These are phyloP conservation scores for Austrolebias charrua DNA, from an alignment of 2,797 vertebrate genomes.

Conservation along the genomic window DNA sequence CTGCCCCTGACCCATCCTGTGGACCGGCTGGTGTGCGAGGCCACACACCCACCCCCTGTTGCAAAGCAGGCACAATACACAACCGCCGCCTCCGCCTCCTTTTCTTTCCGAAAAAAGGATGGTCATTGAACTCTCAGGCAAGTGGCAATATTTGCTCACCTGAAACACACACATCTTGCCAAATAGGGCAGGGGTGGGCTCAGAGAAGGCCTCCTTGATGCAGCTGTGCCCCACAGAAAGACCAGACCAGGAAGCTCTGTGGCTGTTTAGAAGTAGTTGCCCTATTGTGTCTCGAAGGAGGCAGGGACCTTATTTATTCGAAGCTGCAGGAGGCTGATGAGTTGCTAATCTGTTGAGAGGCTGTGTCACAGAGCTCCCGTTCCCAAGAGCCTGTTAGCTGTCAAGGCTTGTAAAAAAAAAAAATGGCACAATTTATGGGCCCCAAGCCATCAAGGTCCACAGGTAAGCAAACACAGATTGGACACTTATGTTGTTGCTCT, in stretches of 20 bases:
- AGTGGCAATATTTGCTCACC: conserved; percentile 95
- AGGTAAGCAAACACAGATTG: conserved; percentile 84
- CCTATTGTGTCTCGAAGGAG: conserved; percentile 85
- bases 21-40: conserved; percentile 67
- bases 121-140: conserved; percentile 84
- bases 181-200: conserved; percentile 74
- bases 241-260: conserved; percentile 84
- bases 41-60: conserved; percentile 67
- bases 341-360: conserved; percentile 88
- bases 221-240: conserved; percentile 85
- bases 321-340: conserved; percentile 91
- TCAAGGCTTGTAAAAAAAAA: conserved; percentile 75
- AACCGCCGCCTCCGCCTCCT: conserved; percentile 73
- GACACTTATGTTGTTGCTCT: conserved; percentile 71
- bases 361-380: conserved; percentile 74
- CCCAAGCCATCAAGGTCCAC: conserved; percentile 65
- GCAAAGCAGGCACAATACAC: conserved; percentile 80
- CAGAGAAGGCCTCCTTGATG: conserved; percentile 67
- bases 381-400: conserved; percentile 82
- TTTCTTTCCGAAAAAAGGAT: conserved; percentile 72
- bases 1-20: conserved; percentile 62
- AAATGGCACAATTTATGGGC: conserved; percentile 79
- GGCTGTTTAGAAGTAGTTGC: conserved; percentile 84
- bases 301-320: conserved; percentile 87
- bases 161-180: conserved; percentile 82